A percentile compares a stretch with the other conserved stretches of the same genome.
These are phyloP conservation scores for Drosophila vallismaia DNA, from an alignment of 2,888 invertebrate species.

Conservation along the genomic window DNA sequence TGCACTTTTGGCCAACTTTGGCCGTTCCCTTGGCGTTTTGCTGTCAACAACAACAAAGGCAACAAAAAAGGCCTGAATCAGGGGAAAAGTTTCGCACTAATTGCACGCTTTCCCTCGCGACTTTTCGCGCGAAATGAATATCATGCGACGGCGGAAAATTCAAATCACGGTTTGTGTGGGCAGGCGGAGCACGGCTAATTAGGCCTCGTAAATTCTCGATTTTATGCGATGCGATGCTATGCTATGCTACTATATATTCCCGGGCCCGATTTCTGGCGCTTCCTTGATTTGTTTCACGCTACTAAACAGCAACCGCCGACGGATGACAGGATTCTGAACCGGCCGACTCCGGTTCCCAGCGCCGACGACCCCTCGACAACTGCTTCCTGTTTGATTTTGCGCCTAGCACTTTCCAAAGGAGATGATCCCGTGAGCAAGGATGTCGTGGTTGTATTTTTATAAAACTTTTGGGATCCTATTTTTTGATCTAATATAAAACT, in stretches of 20 bases:
- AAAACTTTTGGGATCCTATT: not conserved
- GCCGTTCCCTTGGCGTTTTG: slow-evolving; percentile 8
- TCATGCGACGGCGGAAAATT: slow-evolving; percentile 7
- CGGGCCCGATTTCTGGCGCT: slow-evolving; percentile 42
- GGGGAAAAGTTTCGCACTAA: slow-evolving; percentile 36
- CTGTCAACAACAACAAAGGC: slow-evolving; percentile 5
- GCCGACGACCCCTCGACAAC: slow-evolving; percentile 24
- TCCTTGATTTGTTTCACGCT: slow-evolving; percentile 74
- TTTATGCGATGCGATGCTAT: slow-evolving; percentile 47
- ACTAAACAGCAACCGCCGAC: slow-evolving; percentile 71
- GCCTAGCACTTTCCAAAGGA: slow-evolving; percentile 5
- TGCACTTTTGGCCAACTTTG: slow-evolving; percentile 59
- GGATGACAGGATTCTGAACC: slow-evolving; percentile 43
- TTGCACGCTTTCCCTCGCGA: slow-evolving; percentile 27
- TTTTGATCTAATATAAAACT: not conserved
- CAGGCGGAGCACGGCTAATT: slow-evolving; percentile 59
- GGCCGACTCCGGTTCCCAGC: slow-evolving; percentile 36
- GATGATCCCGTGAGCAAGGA: slow-evolving; percentile 26
- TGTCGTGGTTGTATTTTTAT: not conserved
- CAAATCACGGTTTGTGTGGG: not conserved
- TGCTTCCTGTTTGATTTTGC: slow-evolving; percentile 31
- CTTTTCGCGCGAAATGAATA: slow-evolving; percentile 18
- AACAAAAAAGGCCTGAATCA: slow-evolving; percentile 1
- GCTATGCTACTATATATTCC: slow-evolving; percentile 21
- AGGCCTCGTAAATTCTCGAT: slow-evolving; percentile 62